These are phyloP conservation scores for Ranitomeya imitator DNA, from an alignment of 2,113 vertebrate genomes.

Conservation along the genomic window DNA sequence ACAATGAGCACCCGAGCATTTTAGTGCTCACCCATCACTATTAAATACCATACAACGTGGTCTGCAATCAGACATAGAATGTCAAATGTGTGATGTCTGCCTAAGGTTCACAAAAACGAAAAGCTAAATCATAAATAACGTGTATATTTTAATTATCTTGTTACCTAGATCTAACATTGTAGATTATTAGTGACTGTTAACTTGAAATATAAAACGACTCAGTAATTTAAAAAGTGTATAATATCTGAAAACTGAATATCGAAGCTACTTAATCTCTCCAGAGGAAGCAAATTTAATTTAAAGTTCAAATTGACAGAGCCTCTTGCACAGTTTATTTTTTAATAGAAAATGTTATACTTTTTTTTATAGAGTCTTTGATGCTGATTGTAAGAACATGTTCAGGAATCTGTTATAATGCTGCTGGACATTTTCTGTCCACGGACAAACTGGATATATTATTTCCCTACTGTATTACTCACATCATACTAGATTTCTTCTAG, in stretches of 20 bases:
- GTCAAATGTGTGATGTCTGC: too few relatives aligned
- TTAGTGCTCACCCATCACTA: too few relatives aligned
- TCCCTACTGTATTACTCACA: not conserved
- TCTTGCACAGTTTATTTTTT: not conserved
- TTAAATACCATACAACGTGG: too few relatives aligned
- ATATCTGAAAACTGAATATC: not conserved
- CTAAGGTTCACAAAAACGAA: not conserved
- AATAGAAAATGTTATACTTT: not conserved
- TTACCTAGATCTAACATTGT: not conserved
- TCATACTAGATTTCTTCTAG: not conserved
- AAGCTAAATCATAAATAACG: not conserved
- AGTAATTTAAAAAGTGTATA: not conserved
- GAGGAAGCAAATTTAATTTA: not conserved
- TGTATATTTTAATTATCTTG: not conserved
- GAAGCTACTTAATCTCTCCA: not conserved
- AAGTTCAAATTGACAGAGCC: not conserved
- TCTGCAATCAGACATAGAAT: too few relatives aligned
- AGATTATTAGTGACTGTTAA: not conserved
- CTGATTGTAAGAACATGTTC: not conserved
- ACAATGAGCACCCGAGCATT: too few relatives aligned
- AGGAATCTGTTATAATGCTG: not conserved
- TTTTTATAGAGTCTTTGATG: not conserved
- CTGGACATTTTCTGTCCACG: not conserved
- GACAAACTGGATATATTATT: not conserved
- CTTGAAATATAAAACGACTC: not conserved